Evolutionary conservation across 2,888 invertebrate genomes (phyloP), one percentile per base, ranked within the genome.

Genomic region (Cactoblastis cactorum): DNA sequence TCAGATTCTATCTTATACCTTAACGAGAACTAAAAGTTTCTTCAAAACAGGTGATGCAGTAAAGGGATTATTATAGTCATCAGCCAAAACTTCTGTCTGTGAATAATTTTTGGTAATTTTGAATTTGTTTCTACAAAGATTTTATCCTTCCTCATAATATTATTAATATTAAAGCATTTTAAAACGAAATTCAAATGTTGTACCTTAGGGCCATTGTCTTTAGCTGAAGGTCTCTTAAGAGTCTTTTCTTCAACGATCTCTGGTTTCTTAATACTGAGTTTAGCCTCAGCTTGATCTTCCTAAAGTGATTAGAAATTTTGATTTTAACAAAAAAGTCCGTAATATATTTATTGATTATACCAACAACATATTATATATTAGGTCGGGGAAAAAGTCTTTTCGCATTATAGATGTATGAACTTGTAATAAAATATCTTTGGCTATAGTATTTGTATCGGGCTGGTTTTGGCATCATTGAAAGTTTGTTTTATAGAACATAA

Each of bases 241-340:
- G 87, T 88, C 67, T 82, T 81, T 45, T 86, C 83, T 54, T 88
- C 88, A 54, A 89, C 73, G 38, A 89, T 71, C 74, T 89, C 89
- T 28, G 87, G 85, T 75, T 84, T 89, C 71, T 87, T 87, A 69
- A 89, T 68, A 54, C 71, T 86, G 54, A 89, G 82, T 64, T 87
- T 80, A n/a, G 89, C 88, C 68, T 80, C 87, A 54, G 83, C 88
- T 63, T 83, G 74, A 57, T 64, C 88, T 63, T 81, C 87, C 89
- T 89, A 80, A 55, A 59, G 41, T 53, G 46, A 61, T 54, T 47
- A 56, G 45, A 50, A 46, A 45, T 3, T 28, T 43, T 2, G 6
- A 11, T 43, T 43, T 43, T 28, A 43, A 37, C 17, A 37, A 17
- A 2, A 6, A n/a, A n/a, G n/a, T n/a, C n/a, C n/a, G n/a, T n/a